Evolutionary conservation across 1,140 invertebrate genomes (phyloP), one percentile per base, ranked within the genome.

Genomic region (Nylanderia fulva): DNA sequence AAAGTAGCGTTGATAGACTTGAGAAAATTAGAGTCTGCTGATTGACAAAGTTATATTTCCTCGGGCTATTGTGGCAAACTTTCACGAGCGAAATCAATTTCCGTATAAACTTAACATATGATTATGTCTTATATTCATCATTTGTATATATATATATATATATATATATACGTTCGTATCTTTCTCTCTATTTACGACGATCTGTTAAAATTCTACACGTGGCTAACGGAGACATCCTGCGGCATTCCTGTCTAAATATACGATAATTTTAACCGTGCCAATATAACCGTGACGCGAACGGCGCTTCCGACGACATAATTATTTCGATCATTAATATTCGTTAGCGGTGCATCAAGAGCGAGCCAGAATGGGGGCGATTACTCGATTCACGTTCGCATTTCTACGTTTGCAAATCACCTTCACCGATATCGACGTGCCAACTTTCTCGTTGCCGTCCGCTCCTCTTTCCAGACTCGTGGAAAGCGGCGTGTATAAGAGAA

Each of bases 401-500:
- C 39, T 52, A 58, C n/a, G 24, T 77, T 84, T 84, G 87, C 68
- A 83, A 84, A 88, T 88, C 52, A 69, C 11, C n/a, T n/a, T 18
- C 52, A 52, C 1, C 64, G 76, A 77, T 63, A 58, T 68, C 45
- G 60, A 33, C 39, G 61, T 75, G 83, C 75, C 83, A 82, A 69
- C 83, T 88, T 76, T 33, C 58, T 52, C 33, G 42, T 45, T 42
- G 45, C 45, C 48, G 45, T 15, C 58, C 33, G 27, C 39, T 36
- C 21, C 39, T 69, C 48, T 87, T 88, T 88, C 56, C 71, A 76
- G 42, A 21, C 42, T 42, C 42, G 13, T 68, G 52, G 74, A 80
- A 86, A 89, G 84, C 56, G 58, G 45, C 79, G 48, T 68, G 72
- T 61, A 68, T 64, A 68, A 76, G 79, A 88, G 63, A 86, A 15